These are phyloP conservation scores for Leptodon cayanensis DNA, from an alignment of 2,797 vertebrate genomes.

Conservation along the genomic window DNA sequence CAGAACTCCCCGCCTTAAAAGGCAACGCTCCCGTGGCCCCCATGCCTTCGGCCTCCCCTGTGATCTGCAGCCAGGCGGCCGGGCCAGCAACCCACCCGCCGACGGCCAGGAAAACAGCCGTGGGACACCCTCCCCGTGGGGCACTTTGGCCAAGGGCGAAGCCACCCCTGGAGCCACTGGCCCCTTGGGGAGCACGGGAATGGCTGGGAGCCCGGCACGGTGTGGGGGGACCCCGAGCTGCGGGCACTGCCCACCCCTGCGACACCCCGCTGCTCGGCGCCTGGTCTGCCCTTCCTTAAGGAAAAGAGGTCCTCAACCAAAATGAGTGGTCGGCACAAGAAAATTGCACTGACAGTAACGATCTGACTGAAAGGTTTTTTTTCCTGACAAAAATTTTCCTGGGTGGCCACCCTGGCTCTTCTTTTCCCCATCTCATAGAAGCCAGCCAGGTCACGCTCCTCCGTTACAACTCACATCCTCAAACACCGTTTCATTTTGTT, in stretches of 20 bases:
- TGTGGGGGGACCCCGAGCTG: not conserved
- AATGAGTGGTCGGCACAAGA: rapidly evolving
- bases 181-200: rapidly evolving
- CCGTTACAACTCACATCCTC: not conserved
- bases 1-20: not conserved
- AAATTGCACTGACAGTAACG: rapidly evolving
- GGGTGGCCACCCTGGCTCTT: not conserved
- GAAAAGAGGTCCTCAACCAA: not conserved
- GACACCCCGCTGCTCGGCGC: rapidly evolving
- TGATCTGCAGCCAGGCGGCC: not conserved
- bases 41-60: not conserved
- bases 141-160: rapidly evolving
- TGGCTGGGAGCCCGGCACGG: rapidly evolving
- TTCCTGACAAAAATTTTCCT: not conserved
- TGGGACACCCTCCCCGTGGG: rapidly evolving
- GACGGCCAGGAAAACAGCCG: not conserved
- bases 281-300: not conserved
- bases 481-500: not conserved
- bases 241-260: not conserved
- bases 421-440: not conserved
- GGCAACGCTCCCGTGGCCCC: not conserved
- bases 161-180: not conserved
- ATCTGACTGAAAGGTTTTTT: not conserved
- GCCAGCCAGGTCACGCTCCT: not conserved
- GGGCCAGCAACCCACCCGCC: not conserved